Evolutionary conservation across 2,888 invertebrate genomes (phyloP).

Genomic region (Diaphora mendica): DNA sequence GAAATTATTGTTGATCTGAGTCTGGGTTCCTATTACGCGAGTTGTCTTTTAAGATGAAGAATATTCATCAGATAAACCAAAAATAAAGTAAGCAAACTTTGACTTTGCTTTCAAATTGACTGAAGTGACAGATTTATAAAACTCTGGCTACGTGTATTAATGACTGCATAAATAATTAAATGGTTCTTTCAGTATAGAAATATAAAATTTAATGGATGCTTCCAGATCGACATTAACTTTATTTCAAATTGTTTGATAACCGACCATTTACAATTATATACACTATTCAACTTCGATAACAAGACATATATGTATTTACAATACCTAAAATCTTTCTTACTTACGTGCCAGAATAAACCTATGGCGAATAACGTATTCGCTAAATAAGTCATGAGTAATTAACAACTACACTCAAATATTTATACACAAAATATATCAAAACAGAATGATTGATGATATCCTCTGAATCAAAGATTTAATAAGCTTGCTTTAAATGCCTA

Average conservation of each 20-base stretch:
- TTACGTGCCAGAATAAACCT: background rate
- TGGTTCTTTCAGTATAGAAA: background rate
- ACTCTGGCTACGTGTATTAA: background rate
- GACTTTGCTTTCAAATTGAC: background rate
- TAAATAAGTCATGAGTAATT: background rate
- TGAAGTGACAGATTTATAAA: background rate
- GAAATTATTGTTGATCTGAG: too few species aligned
- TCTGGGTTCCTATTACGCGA: too few species aligned
- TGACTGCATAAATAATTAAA: background rate
- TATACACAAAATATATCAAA: background rate
- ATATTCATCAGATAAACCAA: too few species aligned
- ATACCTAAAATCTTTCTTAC: background rate
- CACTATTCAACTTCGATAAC: background rate
- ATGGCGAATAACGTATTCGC: too few species aligned
- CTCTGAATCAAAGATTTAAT: background rate
- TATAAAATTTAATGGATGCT: too few species aligned
- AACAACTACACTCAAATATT: background rate
- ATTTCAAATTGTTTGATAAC: too few species aligned
- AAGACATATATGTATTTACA: background rate
- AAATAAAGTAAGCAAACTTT: too few species aligned
- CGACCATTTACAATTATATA: background rate
- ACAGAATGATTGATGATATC: background rate
- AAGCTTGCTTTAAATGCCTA: background rate
- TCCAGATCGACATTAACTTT: too few species aligned
- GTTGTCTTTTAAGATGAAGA: too few species aligned